These are phyloP conservation scores for Ommatoiulus sabulosus DNA, from an alignment of 2,888 invertebrate species.

Conservation along the genomic window DNA sequence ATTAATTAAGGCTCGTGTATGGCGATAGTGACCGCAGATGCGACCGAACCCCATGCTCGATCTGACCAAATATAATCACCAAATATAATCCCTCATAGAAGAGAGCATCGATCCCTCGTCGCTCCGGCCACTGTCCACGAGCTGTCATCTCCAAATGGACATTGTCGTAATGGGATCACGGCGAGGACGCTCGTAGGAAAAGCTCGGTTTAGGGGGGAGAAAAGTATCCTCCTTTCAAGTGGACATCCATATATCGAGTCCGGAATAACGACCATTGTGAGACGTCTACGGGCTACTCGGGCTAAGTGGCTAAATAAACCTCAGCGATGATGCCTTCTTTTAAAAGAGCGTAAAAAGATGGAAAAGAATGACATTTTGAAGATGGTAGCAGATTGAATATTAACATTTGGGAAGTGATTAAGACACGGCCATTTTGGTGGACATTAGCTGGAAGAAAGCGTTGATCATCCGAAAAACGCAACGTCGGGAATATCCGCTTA, in stretches of 20 bases:
- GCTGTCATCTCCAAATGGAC: conserved; percentile 22
- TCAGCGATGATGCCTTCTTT: not conserved
- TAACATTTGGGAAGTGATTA: not conserved
- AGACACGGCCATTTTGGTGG: not conserved
- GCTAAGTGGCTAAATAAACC: conserved; percentile 25
- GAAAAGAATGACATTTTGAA: not conserved
- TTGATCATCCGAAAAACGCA: not conserved
- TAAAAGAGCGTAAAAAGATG: not conserved
- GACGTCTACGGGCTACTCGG: not conserved
- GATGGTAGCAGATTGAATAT: not conserved
- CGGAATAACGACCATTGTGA: not conserved
- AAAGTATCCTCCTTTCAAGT: not conserved
- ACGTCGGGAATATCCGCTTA: not conserved
- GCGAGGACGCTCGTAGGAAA: not conserved
- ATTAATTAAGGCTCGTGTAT: conserved; percentile 7
- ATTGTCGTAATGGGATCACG: conserved; percentile 25
- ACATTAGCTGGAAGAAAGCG: too few relatives aligned
- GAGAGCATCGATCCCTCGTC: conserved; percentile 3
- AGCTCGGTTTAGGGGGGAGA: not conserved
- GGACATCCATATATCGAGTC: conserved; percentile 17
- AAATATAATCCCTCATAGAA: not conserved
- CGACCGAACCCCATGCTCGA: not conserved
- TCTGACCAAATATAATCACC: not conserved
- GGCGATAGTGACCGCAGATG: not conserved
- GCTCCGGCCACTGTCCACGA: not conserved